Conservation (phyloP, 2,888 invertebrate species). For the Caenorhabditis macrosperma region DNA sequence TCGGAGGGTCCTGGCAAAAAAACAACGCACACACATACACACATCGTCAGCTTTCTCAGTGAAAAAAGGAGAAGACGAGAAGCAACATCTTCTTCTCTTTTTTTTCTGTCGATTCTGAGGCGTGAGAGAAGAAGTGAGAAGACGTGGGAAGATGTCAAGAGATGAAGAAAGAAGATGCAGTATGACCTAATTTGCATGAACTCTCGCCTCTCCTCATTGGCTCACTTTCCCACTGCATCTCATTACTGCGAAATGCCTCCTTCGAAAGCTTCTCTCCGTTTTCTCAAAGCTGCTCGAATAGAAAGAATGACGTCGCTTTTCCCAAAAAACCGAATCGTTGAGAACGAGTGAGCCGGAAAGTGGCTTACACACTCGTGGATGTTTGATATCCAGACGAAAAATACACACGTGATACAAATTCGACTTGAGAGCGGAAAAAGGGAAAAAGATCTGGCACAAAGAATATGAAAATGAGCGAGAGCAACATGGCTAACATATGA, state of each 20-base stretch:
- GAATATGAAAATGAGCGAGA: not conserved
- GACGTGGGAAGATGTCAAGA: not conserved
- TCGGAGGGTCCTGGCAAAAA: constrained; percentile 27
- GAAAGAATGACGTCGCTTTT: constrained; percentile 17
- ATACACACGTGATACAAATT: constrained; percentile 6
- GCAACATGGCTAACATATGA: constrained; percentile 10
- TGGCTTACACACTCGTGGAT: constrained; percentile 8
- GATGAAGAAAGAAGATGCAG: not conserved
- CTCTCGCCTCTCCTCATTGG: constrained; percentile 5
- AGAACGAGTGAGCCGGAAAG: constrained; percentile 33
- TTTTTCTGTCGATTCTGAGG: constrained; percentile 14
- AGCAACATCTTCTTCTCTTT: not conserved
- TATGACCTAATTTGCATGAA: constrained; percentile 29
- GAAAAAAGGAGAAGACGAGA: constrained; percentile 20
- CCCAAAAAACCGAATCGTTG: not conserved
- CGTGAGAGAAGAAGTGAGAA: constrained; percentile 14
- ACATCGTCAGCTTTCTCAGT: constrained; percentile 15
- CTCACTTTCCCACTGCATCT: constrained; percentile 15
- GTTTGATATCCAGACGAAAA: constrained; percentile 25
- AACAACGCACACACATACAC: constrained; percentile 23
- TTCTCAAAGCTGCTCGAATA: constrained; percentile 1
- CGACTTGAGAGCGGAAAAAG: not conserved
- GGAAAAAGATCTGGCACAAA: not conserved
- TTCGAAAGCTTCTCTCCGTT: not conserved
- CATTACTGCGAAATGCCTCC: constrained; percentile 1